Evolutionary conservation across 2,797 vertebrate species (phyloP).

Genomic region (Echeneis naucrates): DNA sequence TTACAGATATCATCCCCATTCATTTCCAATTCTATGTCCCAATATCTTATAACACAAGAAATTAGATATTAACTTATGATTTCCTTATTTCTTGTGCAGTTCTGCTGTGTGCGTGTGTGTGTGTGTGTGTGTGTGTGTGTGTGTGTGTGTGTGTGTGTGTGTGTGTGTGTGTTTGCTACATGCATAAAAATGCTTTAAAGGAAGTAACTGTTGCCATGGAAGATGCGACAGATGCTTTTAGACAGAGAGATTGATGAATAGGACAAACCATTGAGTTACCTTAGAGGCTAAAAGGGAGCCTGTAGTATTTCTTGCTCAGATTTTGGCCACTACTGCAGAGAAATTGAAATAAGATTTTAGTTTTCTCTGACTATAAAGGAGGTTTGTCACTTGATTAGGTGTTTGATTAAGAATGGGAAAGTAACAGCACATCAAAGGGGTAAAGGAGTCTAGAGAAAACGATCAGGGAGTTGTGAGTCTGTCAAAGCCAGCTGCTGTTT

Average conservation of each 20-base stretch:
- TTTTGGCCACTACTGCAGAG: background rate
- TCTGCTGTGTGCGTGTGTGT: background rate
- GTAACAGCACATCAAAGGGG: background rate
- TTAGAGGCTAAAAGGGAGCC: background rate
- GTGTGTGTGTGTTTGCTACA: too few species aligned
- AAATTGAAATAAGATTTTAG: background rate
- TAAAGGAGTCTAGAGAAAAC: background rate
- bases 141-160: too few species aligned
- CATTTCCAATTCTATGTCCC: too few species aligned
- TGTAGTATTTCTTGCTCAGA: background rate
- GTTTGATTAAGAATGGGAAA: constrained; percentile 20
- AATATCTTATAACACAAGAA: too few species aligned
- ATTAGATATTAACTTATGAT: constrained; percentile 3
- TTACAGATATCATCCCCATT: constrained; percentile 29
- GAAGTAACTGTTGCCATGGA: constrained; percentile 6
- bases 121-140: too few species aligned
- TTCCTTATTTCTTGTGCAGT: background rate
- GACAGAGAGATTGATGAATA: constrained; percentile 2
- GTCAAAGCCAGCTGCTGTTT: constrained; percentile 21
- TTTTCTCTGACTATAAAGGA: constrained; percentile 2
- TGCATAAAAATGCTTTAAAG: background rate
- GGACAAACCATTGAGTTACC: background rate
- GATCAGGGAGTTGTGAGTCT: constrained; percentile 17
- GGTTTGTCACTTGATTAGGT: background rate
- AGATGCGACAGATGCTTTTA: constrained; percentile 19